Percentiles rank a stretch among this genome's conserved stretches.
phyloP scores from a whole-genome alignment of 2,113 vertebrate species.

The Nycticorax nycticorax region DNA sequence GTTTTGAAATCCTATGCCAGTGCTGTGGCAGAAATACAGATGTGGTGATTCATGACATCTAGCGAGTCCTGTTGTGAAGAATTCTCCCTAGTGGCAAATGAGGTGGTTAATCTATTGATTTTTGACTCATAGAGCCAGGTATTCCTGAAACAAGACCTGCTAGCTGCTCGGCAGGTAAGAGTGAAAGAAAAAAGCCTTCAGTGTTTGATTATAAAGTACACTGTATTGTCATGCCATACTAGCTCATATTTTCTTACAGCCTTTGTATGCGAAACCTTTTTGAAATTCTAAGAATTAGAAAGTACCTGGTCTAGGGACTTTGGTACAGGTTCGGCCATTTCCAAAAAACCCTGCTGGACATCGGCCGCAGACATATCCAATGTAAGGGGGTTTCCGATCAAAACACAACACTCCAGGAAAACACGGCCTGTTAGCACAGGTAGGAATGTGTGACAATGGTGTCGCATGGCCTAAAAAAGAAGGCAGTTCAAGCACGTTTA shows the following conservation, averaged over 20 bases:
- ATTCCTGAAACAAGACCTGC: neutral
- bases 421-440: conserved; percentile 76
- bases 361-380: conserved; percentile 75
- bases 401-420: conserved; percentile 80
- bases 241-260: neutral
- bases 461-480: neutral
- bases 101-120: neutral
- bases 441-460: neutral
- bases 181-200: neutral
- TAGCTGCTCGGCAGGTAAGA: neutral
- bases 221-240: rapidly evolving
- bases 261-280: neutral
- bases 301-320: conserved; percentile 29
- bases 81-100: neutral
- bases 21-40: neutral
- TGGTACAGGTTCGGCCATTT: conserved; percentile 1
- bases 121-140: neutral
- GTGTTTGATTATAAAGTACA: neutral
- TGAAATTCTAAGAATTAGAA: neutral
- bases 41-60: neutral
- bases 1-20: neutral
- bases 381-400: conserved; percentile 68
- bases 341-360: conserved; percentile 72
- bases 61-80: neutral
- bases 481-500: neutral